Percentiles rank a stretch among this genome's conserved stretches.
phyloP scores from a whole-genome alignment of 2,797 vertebrate species.

The Pseudopleuronectes americanus region DNA sequence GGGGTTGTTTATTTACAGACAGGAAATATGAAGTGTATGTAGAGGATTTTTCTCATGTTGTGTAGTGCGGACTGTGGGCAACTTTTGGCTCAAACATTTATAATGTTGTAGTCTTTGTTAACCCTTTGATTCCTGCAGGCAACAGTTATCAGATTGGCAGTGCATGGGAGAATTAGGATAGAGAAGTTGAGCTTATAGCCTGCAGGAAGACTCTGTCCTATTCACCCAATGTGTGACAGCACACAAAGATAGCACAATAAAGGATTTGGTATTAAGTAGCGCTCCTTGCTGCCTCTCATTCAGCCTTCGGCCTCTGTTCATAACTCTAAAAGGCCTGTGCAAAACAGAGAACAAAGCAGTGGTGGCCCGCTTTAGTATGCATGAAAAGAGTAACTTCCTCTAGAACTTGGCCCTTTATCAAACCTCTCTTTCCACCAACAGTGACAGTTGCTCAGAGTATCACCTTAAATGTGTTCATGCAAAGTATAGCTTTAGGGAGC shows the following conservation, averaged over 20 bases:
- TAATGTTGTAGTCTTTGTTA: constrained; percentile 44
- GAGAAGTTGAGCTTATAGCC: constrained; percentile 73
- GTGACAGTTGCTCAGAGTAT: constrained; percentile 50
- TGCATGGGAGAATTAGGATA: constrained; percentile 59
- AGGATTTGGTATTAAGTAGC: constrained; percentile 77
- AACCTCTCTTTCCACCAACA: constrained; percentile 51
- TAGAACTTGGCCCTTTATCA: constrained; percentile 63
- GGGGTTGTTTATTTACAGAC: constrained; percentile 73
- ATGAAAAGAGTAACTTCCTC: constrained; percentile 76
- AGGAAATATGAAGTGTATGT: constrained; percentile 63
- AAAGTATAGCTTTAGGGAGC: constrained; percentile 27
- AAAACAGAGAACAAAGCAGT: constrained; percentile 67
- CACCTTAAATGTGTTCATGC: constrained; percentile 54
- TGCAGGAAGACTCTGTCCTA: constrained; percentile 69
- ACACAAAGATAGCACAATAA: constrained; percentile 78
- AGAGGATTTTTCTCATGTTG: constrained; percentile 47
- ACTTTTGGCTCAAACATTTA: constrained; percentile 43
- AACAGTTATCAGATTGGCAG: constrained; percentile 66
- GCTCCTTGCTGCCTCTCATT: constrained; percentile 62
- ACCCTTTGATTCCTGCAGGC: constrained; percentile 36
- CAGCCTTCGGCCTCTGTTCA: constrained; percentile 64
- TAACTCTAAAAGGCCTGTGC: constrained; percentile 60
- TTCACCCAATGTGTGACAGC: constrained; percentile 71
- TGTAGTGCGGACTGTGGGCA: constrained; percentile 22
- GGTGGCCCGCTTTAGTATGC: constrained; percentile 68